Evolutionary conservation across 2,888 invertebrate genomes (phyloP).

Genomic region (Thysanoteuthis rhombus): DNA sequence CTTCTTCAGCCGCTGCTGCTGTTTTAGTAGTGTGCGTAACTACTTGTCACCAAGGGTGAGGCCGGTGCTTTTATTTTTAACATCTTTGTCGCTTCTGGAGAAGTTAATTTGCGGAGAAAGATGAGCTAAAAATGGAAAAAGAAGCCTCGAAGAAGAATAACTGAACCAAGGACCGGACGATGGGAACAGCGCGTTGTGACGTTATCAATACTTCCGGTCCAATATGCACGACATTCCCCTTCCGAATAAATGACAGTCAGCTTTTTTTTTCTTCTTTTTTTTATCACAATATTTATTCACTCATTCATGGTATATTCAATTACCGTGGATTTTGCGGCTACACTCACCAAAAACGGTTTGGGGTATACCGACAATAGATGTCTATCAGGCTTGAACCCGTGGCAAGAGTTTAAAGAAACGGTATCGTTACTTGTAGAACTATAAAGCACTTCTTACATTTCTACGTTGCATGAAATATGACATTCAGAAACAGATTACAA

Average conservation of each 20-base stretch:
- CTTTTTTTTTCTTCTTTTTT: no score
- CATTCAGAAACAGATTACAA: no score
- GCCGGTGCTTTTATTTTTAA: neutral
- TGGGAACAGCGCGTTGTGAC: neutral
- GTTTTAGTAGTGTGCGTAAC: neutral
- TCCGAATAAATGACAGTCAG: neutral
- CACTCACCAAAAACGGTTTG: no score
- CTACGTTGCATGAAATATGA: no score
- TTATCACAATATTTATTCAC: no score
- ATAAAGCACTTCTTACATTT: no score
- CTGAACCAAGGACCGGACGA: neutral
- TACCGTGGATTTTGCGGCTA: no score
- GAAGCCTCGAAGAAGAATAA: neutral
- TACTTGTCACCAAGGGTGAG: neutral
- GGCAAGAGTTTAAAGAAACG: no score
- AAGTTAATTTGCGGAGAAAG: neutral
- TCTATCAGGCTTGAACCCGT: no score
- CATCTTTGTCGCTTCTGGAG: neutral
- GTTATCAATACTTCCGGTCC: neutral
- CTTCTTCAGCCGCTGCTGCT: neutral
- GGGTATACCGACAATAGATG: no score
- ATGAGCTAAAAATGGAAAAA: neutral
- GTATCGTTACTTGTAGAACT: no score
- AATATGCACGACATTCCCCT: neutral
- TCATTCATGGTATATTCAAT: no score